Evolutionary conservation across 1,140 invertebrate genomes (phyloP), one percentile per base, ranked within the genome.

Genomic region (Antheraea mylitta): DNA sequence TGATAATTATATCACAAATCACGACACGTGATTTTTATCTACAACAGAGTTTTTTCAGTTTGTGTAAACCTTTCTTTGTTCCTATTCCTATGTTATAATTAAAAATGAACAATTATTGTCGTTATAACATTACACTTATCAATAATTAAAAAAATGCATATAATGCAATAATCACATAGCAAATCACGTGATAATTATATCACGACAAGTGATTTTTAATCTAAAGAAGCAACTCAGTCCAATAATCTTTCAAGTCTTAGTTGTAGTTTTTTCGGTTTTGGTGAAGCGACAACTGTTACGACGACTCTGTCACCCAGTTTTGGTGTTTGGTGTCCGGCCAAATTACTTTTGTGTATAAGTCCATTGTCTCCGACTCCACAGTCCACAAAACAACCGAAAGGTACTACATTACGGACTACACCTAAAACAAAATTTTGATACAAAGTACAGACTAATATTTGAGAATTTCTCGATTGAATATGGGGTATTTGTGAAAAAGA

Each of bases 371-470:
- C 96, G 0, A 98, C 95, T 0, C 98, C 98, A 72, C 98, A 95
- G 85, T 99, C 98, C 6, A 98, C 96, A 89, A 99, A 99, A 58
- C 95, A 95, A 16, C 98, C 98, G 89, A 99, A 99, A 73, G 97
- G 95, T 0, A 97, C 97, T 0, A 97, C 95, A 87, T 99, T 99
- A 7, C 93, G 94, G 0, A 98, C 95, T 0, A 94, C 93, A 18
- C 96, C 96, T 77, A 93, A 8, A 45, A 65, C 4, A 19, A 19
- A 45, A 9, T 7, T 48, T 19, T 37, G 18, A 18, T 11, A 9
- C 8, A 0, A 42, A 7, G 0, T 42, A 8, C 7, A 9, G 7
- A 42, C 7, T 42, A 42, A 42, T 42, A 42, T 42, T 3, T 1
- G 1, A 42, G 22, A 30, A 30, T 30, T 30, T 30, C 22, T 2